These are phyloP conservation scores for Augochlorella aurata DNA, from an alignment of 2,888 invertebrate genomes.

Conservation along the genomic window DNA sequence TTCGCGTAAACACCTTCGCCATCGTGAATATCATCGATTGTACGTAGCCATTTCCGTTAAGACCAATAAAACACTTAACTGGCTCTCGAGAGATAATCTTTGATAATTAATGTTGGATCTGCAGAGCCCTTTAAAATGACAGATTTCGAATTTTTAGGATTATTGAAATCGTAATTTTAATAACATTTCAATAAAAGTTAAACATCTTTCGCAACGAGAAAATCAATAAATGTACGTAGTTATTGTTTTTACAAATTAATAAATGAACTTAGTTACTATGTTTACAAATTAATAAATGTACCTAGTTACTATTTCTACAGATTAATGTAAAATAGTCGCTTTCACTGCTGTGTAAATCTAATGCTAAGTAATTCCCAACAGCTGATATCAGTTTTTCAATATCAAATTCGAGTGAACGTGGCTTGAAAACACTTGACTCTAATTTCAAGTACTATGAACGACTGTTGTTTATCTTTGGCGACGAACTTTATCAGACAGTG, in stretches of 20 bases:
- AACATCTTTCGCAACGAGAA: no score
- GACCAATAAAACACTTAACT: not conserved
- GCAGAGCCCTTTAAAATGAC: not conserved
- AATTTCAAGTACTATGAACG: not conserved
- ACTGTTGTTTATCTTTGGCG: not conserved
- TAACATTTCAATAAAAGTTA: no score
- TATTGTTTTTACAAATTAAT: no score
- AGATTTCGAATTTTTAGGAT: no score
- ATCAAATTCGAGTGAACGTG: not conserved
- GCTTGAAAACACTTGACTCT: not conserved
- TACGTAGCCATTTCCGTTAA: not conserved
- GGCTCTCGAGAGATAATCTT: conserved; percentile 7
- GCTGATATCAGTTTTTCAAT: conserved; percentile 13
- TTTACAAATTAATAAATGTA: no score
- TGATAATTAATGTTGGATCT: not conserved
- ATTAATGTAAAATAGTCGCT: no score
- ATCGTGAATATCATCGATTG: conserved; percentile 18
- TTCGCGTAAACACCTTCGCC: conserved; percentile 16
- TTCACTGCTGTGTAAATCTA: not conserved
- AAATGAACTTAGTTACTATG: no score
- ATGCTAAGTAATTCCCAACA: not conserved
- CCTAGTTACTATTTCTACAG: no score
- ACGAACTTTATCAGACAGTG: conserved; percentile 9
- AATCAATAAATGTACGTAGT: no score
- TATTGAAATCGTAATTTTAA: not conserved